Base-by-base conservation (phyloP, 2,888 invertebrate species). In the Aphidoletes aphidimyza region DNA sequence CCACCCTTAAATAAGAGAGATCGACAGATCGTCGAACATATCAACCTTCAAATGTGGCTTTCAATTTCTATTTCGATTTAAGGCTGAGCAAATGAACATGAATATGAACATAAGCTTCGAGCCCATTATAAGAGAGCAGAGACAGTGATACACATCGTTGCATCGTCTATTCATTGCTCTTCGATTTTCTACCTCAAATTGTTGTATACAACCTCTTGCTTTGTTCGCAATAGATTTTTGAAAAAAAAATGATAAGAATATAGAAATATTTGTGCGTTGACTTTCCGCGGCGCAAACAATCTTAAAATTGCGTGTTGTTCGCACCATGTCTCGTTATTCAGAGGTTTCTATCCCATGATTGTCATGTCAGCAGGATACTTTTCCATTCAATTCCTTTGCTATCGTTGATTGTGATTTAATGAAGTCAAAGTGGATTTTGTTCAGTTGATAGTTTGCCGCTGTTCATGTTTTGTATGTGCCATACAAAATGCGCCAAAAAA, bases 341-440 rank as follows among this genome's bases (percentile, higher is more conserved):
- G 14, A 59, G 22, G 26, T 8, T 19, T 11, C 17, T 26, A 26
- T 59, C 5, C 19, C 8, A 26, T 59, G 59, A 59, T 59, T 59
- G 59, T 26, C 19, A 22, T 59, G 19, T 34, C 78, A 78, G 78
- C 78, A 78, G 78, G 78, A 78, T n/a, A n/a, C 36, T 78, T 78
- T 54, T 54, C 26, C 3, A 26, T 2, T 54, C 54, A 22, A 54
- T 54, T n/a, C 14, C 3, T 36, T 36, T 34, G 11, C 3, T 34
- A 78, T 36, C 3, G 54, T 54, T 54, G 3, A 78, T 78, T 78
- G 17, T 14, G 78, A 78, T 78, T 36, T 78, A 34, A 78, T 34
- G 36, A 78, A 36, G 36, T 78, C 34, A 78, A 36, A 36, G 1
- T 78, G 34, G 36, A 34, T 78, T n/a, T n/a, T 36, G 34, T 78